Evolutionary conservation across 2,113 vertebrate genomes (phyloP).

Genomic region (Sisor rabdophorus): DNA sequence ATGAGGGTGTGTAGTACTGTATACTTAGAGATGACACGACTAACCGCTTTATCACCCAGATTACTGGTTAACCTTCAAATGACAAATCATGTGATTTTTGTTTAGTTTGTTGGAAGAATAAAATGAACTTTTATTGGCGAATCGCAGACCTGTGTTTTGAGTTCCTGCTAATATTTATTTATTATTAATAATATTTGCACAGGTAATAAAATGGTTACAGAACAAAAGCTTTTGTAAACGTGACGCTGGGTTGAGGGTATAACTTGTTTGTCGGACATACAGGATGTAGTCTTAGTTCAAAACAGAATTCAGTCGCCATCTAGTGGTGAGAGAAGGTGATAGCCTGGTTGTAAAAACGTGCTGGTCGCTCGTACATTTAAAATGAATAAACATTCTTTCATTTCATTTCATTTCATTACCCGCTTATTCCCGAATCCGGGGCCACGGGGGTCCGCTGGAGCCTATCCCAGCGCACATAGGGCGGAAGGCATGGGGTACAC

Average conservation of each 20-base stretch:
- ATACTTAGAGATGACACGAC: background rate
- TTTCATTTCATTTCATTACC: too few relatives aligned
- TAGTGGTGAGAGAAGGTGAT: constrained; percentile 3
- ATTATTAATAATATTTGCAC: background rate
- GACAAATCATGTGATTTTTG: background rate
- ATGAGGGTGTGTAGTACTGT: constrained; percentile 8
- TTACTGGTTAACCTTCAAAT: background rate
- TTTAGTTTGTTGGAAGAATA: background rate
- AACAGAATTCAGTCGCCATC: constrained; percentile 5
- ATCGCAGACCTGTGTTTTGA: background rate
- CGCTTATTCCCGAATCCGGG: too few relatives aligned
- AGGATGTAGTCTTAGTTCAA: background rate
- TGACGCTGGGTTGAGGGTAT: background rate
- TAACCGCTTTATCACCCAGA: background rate
- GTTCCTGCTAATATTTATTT: background rate
- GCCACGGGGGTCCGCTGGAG: too few relatives aligned
- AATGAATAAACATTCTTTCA: too few relatives aligned
- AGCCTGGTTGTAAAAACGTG: background rate
- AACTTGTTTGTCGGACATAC: constrained; percentile 12
- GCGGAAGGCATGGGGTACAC: too few relatives aligned
- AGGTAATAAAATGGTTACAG: background rate
- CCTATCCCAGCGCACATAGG: too few relatives aligned
- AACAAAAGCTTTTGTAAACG: background rate
- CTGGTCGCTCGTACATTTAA: too few relatives aligned
- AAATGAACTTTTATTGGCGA: background rate